Evolutionary conservation across 2,888 invertebrate species (phyloP).

Genomic region (Latrodectus elegans): DNA sequence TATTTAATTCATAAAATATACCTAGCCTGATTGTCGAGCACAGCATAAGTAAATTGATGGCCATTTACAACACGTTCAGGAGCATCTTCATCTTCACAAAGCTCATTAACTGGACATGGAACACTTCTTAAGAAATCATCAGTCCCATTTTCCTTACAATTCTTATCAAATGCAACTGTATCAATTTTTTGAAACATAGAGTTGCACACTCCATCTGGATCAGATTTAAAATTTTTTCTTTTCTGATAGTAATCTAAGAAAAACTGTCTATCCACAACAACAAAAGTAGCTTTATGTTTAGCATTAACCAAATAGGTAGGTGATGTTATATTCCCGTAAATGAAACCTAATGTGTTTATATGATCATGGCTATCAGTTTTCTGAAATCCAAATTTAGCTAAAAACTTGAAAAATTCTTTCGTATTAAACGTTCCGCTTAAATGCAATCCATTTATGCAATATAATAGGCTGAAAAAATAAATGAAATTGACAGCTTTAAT

Average conservation of each 20-base stretch:
- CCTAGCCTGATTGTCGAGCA: conserved; percentile 93
- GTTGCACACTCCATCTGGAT: conserved; percentile 84
- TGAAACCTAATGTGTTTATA: conserved; percentile 92
- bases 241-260: conserved; percentile 93
- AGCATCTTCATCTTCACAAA: conserved; percentile 91
- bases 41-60: conserved; percentile 94
- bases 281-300: conserved; percentile 79
- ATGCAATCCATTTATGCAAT: conserved; percentile 41
- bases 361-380: conserved; percentile 91
- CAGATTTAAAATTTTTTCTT: conserved; percentile 78
- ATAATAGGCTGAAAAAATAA: conserved; percentile 3
- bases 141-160: conserved; percentile 86
- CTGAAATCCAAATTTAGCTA: conserved; percentile 97
- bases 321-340: conserved; percentile 92
- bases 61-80: conserved; percentile 88
- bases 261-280: conserved; percentile 90
- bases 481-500: conserved; percentile 4
- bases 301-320: conserved; percentile 11
- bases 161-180: conserved; percentile 86
- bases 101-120: conserved; percentile 84
- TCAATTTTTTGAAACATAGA: conserved; percentile 90
- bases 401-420: conserved; percentile 56
- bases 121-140: conserved; percentile 87
- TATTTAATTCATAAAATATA: conserved; percentile 74
- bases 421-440: conserved; percentile 63